phyloP scores from a whole-genome alignment of 2,113 vertebrate genomes.

The Patagioenas fasciata region DNA sequence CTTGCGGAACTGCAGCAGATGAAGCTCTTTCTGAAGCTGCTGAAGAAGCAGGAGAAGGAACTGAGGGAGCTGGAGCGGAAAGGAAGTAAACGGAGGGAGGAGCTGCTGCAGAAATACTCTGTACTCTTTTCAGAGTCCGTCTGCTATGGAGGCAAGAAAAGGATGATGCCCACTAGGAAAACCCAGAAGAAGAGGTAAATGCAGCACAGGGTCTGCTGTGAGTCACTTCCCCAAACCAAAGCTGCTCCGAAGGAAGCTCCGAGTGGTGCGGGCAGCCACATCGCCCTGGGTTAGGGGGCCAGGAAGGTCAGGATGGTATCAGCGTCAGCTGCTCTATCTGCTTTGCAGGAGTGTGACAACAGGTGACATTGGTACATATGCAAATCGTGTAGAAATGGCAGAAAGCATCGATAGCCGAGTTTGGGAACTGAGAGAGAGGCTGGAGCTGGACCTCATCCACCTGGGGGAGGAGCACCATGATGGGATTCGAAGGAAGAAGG shows the following conservation, averaged over 20 bases:
- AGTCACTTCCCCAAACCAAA: not conserved
- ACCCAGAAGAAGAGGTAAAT: constrained; percentile 76
- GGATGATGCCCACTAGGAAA: constrained; percentile 53
- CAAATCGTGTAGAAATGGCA: not conserved
- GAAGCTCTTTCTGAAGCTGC: constrained; percentile 87
- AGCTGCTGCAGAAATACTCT: constrained; percentile 84
- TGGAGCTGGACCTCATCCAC: constrained; percentile 81
- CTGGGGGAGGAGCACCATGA: constrained; percentile 79
- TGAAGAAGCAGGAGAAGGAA: constrained; percentile 91
- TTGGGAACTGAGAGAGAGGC: constrained; percentile 80
- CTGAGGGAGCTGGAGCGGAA: constrained; percentile 87
- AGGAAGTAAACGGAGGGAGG: constrained; percentile 83
- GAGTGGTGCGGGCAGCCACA: not conserved
- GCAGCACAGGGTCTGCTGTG: not conserved
- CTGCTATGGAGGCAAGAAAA: constrained; percentile 75
- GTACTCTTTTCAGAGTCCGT: constrained; percentile 63
- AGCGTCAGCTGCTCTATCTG: not conserved
- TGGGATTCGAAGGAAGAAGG: constrained; percentile 83
- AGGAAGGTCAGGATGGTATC: not conserved
- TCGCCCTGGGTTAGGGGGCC: not conserved
- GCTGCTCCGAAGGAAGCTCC: not conserved
- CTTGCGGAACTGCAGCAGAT: constrained; percentile 85
- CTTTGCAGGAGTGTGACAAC: constrained; percentile 43
- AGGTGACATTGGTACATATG: constrained; percentile 6
- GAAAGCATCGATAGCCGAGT: constrained; percentile 2